phyloP scores from a whole-genome alignment of 2,113 vertebrate genomes.

The Capra hircus region DNA sequence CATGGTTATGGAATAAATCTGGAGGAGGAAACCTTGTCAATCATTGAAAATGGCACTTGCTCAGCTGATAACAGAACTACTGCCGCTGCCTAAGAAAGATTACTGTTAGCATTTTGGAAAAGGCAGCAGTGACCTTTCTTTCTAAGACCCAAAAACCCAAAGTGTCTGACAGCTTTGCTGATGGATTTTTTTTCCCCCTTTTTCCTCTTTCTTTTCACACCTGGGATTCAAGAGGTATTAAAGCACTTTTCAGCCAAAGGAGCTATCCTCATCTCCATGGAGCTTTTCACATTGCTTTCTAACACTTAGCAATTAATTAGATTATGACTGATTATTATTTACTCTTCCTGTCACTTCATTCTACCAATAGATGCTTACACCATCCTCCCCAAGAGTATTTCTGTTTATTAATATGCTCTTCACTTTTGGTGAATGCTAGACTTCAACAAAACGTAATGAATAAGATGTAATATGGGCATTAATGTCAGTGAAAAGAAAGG shows the following conservation, averaged over 20 bases:
- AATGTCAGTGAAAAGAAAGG: background rate
- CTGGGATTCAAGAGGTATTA: conserved; percentile 49
- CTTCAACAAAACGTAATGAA: background rate
- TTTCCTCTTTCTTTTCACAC: background rate
- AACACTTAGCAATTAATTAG: conserved; percentile 62
- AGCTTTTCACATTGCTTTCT: conserved; percentile 19
- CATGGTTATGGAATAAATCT: conserved; percentile 49
- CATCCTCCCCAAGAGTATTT: background rate
- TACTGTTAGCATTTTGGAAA: conserved; percentile 63
- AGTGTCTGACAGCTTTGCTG: conserved; percentile 50
- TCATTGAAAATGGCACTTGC: conserved; percentile 52
- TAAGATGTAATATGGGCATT: background rate
- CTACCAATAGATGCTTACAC: conserved; percentile 28
- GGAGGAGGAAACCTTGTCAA: conserved; percentile 62
- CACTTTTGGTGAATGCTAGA: background rate
- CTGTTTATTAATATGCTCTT: conserved; percentile 47
- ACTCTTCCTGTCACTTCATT: conserved; percentile 55
- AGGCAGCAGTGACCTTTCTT: conserved; percentile 57
- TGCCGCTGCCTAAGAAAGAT: conserved; percentile 46
- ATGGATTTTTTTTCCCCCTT: background rate
- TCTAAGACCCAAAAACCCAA: conserved; percentile 46
- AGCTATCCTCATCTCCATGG: background rate
- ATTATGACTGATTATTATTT: conserved; percentile 65
- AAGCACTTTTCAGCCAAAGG: conserved; percentile 63
- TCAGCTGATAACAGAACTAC: conserved; percentile 63